phyloP scores from a whole-genome alignment of 2,797 vertebrate species.

The Aythya fuligula region DNA sequence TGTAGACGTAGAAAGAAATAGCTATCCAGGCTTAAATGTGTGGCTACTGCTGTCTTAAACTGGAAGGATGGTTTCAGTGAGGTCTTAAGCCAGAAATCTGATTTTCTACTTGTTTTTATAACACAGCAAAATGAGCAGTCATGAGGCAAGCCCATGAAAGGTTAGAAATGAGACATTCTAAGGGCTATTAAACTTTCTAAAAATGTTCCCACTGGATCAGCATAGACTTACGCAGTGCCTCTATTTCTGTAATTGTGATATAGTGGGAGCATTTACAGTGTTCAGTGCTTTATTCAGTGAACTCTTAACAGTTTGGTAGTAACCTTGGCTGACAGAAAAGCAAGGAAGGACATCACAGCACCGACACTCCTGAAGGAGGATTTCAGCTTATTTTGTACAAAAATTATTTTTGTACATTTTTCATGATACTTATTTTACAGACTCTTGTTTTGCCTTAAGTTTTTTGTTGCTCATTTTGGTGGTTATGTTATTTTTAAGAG shows the following conservation, averaged over 20 bases:
- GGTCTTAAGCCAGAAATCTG: constrained; percentile 30
- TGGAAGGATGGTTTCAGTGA: neutral
- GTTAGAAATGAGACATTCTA: constrained; percentile 67
- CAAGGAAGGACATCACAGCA: neutral
- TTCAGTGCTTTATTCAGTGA: constrained; percentile 6
- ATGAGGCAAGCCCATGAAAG: constrained; percentile 38
- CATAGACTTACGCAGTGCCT: constrained; percentile 32
- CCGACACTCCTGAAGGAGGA: neutral
- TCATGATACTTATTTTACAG: neutral
- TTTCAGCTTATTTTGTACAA: neutral
- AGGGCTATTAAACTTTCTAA: constrained; percentile 55
- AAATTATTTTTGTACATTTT: neutral
- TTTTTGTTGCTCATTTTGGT: neutral
- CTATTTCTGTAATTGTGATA: constrained; percentile 41
- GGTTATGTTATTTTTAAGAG: neutral
- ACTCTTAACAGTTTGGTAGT: neutral
- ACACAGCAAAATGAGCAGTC: constrained; percentile 40
- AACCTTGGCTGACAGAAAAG: neutral
- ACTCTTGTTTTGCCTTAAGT: neutral
- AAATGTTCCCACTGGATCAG: constrained; percentile 30
- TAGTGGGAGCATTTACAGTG: neutral
- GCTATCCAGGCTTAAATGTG: neutral
- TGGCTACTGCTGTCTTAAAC: neutral
- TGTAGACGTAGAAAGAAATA: neutral
- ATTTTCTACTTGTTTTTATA: constrained; percentile 41